phyloP scores from a whole-genome alignment of 2,888 invertebrate genomes.

The Germaria angustata region DNA sequence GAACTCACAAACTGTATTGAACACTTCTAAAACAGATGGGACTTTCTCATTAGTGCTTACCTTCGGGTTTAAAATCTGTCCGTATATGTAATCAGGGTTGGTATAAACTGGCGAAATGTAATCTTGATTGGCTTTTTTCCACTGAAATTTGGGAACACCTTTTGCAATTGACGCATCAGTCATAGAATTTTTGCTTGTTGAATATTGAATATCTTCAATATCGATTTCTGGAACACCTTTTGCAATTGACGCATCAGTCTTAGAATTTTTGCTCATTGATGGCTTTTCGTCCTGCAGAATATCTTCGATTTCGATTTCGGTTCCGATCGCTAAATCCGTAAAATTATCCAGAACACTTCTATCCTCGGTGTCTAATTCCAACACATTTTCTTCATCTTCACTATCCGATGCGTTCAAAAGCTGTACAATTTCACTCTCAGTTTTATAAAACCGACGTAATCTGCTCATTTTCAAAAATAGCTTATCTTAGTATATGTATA shows the following conservation, averaged over 20 bases:
- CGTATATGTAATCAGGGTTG: neutral
- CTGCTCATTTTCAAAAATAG: conserved; percentile 2
- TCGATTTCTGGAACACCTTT: neutral
- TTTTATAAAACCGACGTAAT: conserved; percentile 11
- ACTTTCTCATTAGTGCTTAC: neutral
- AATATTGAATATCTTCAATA: neutral
- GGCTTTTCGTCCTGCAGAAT: neutral
- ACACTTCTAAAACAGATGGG: neutral
- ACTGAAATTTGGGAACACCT: neutral
- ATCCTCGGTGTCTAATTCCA: conserved; percentile 4
- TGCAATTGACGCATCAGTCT: neutral
- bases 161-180: conserved; percentile 1
- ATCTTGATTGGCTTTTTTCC: conserved; percentile 18
- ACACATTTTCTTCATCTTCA: conserved; percentile 6
- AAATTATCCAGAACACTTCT: neutral
- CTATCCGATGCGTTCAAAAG: conserved; percentile 15
- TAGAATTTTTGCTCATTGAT: neutral
- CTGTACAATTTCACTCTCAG: conserved; percentile 20
- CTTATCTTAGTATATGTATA: no score
- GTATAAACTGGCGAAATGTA: neutral
- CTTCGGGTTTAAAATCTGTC: neutral
- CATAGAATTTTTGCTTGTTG: neutral
- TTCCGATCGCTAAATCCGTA: neutral
- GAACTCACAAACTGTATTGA: conserved; percentile 22
- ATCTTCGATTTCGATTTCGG: neutral